These are phyloP conservation scores for Leptinotarsa tumamoca DNA, from an alignment of 2,888 invertebrate species.

Conservation along the genomic window DNA sequence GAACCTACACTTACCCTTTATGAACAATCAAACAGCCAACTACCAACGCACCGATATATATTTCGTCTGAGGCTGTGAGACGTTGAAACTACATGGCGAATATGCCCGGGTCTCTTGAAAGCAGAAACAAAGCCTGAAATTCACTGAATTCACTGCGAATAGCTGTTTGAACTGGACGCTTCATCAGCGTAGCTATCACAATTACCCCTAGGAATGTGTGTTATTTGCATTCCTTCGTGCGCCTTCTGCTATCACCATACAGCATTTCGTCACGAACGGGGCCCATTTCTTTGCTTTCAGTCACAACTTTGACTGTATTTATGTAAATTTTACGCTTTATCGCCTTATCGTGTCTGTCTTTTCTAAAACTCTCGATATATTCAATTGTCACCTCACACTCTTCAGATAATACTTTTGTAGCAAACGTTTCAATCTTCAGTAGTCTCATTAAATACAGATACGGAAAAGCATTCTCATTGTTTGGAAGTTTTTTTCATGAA, in stretches of 20 bases:
- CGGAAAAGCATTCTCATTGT: no score
- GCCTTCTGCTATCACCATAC: slow-evolving; percentile 46
- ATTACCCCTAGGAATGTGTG: slow-evolving; percentile 63
- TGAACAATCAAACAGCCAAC: background rate
- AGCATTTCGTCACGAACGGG: slow-evolving; percentile 41
- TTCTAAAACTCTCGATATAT: no score
- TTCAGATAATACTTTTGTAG: no score
- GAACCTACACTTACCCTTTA: no score
- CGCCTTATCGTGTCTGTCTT: background rate
- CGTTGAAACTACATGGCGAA: no score
- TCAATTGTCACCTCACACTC: no score
- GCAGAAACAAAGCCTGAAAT: slow-evolving; percentile 50
- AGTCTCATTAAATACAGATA: no score
- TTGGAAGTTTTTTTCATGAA: no score
- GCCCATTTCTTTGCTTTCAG: slow-evolving; percentile 37
- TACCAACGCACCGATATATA: background rate
- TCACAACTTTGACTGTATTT: slow-evolving; percentile 10
- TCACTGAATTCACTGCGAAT: slow-evolving; percentile 59
- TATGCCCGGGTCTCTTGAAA: background rate
- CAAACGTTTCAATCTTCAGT: no score
- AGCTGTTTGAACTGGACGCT: slow-evolving; percentile 63
- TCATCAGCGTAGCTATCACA: slow-evolving; percentile 65
- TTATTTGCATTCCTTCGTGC: slow-evolving; percentile 58
- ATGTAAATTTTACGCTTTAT: background rate
- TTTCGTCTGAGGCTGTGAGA: background rate